Base-by-base conservation (phyloP, 2,113 vertebrate genomes). In the Ophiodon elongatus region DNA sequence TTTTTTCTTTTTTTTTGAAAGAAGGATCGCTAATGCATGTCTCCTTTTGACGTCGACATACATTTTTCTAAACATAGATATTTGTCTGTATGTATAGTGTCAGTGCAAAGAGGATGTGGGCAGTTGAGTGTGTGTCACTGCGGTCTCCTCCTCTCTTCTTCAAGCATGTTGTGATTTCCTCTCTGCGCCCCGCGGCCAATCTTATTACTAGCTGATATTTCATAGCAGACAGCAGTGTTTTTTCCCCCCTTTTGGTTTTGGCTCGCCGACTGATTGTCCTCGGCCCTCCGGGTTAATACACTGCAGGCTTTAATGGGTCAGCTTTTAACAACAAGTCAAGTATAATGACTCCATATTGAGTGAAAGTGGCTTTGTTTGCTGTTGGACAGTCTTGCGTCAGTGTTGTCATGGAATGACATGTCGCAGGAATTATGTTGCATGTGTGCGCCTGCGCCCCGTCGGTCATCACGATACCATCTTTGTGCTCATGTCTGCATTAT, bases 391-490 rank as follows among this genome's bases (percentile, higher is more conserved):
- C 70, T 87, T 78, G 80, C 80, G 71, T 83, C 89, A 76, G 71
- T 89, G 84, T 91, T 91, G 88, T 91, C 62, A 35, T 15, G 52
- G 54, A 76, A 79, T 90, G 88, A 81, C 88, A 91, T 92, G 89
- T 91, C 76, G 86, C 64, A 31, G 64, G 72, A 85, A 64, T 85
- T 83, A 72, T 88, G 84, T 82, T 85, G 35, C 27, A 2, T 75
- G 78, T 73, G 50, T 68, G 81, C 72, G 76, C 25, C 79, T 19
- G 59, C 25, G 10, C 78, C 82, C 60, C 91, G 59, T 93, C 92
- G 79, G 90, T 95, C 94, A 94, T 93, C 56, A 80, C 85, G 89
- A 91, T 94, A 73, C 85, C 90, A 91, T 96, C 95, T 92, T 94
- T 94, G 91, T 93, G n/a, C 88, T 70, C 85, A 31, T 88, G 65